Percentiles rank a stretch among this genome's conserved stretches.
These are phyloP conservation scores for Mionectes olivaceus DNA, from an alignment of 2,797 vertebrate genomes.

Conservation along the genomic window DNA sequence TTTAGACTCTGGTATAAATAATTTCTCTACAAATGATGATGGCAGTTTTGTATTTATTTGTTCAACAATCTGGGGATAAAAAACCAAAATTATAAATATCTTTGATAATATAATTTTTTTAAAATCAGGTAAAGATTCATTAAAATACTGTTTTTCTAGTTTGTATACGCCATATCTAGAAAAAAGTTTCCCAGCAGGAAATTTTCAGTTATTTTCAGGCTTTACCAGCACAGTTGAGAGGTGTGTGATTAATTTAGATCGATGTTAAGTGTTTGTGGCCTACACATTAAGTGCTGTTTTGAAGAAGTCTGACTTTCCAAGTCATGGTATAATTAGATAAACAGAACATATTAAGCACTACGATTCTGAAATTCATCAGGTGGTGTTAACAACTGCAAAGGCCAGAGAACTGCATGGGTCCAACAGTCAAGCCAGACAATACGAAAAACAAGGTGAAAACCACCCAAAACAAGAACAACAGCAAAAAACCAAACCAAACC, in stretches of 20 bases:
- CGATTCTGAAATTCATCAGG: neutral
- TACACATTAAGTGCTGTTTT: neutral
- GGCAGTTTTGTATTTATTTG: conserved; percentile 97
- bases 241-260: neutral
- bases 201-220: neutral
- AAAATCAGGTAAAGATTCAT: neutral
- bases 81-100: neutral
- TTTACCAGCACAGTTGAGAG: neutral
- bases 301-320: neutral
- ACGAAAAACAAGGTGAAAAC: neutral
- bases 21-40: conserved; percentile 92
- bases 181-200: neutral
- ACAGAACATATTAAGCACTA: neutral
- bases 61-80: conserved; percentile 89
- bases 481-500: no score
- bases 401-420: neutral
- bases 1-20: conserved; percentile 92
- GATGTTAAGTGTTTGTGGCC: neutral
- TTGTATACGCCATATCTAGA: neutral
- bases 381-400: neutral
- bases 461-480: neutral
- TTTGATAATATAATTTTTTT: neutral
- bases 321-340: neutral
- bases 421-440: neutral
- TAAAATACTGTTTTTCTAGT: neutral